phyloP scores from a whole-genome alignment of 2,113 vertebrate species.

The Phylloscopus trochiloides region DNA sequence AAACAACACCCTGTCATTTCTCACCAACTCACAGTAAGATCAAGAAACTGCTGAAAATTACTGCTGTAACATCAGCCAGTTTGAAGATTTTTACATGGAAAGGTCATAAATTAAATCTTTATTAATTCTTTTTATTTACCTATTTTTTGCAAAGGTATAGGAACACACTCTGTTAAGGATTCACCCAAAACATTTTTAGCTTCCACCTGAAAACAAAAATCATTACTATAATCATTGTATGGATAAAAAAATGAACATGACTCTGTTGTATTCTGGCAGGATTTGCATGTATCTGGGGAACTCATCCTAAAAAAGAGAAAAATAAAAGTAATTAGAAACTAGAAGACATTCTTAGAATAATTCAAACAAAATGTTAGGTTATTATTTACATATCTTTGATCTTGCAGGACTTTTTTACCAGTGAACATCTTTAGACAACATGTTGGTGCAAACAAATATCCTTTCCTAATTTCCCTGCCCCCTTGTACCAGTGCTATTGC shows the following conservation, averaged over 20 bases:
- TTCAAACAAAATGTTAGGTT: not conserved
- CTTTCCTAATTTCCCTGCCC: not conserved
- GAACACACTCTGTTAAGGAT: not conserved
- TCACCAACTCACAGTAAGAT: not conserved
- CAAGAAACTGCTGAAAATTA: not conserved
- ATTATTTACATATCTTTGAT: not conserved
- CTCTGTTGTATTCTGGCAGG: not conserved
- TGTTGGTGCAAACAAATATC: not conserved
- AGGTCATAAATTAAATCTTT: not conserved
- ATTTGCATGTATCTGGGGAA: rapidly evolving
- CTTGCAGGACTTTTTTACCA: not conserved
- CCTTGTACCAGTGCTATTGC: not conserved
- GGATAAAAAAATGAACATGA: constrained; percentile 31
- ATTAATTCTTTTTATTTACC: constrained; percentile 41
- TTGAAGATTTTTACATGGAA: not conserved
- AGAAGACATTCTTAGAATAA: not conserved
- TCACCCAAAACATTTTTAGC: constrained; percentile 66
- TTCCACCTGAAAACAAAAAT: constrained; percentile 51
- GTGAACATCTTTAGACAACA: rapidly evolving
- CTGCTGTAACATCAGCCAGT: not conserved
- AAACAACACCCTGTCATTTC: not conserved
- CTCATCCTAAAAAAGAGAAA: not conserved
- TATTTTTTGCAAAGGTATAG: constrained; percentile 18
- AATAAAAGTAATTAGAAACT: not conserved
- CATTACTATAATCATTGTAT: rapidly evolving